phyloP scores from a whole-genome alignment of 2,113 vertebrate genomes.

The Psephotus haematonotus region DNA sequence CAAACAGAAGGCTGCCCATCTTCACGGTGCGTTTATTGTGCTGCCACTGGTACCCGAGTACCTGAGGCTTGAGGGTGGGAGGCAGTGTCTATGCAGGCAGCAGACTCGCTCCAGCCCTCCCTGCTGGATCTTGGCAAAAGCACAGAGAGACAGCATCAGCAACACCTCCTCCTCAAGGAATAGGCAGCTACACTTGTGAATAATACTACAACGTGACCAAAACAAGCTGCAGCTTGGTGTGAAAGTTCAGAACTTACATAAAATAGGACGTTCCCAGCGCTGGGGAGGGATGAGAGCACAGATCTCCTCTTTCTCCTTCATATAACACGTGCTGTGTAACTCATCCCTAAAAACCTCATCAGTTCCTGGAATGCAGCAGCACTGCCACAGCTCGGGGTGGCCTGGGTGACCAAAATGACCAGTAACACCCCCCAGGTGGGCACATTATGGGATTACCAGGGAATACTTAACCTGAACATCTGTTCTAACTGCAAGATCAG shows the following conservation, averaged over 20 bases:
- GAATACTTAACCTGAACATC: neutral
- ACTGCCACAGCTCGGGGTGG: neutral
- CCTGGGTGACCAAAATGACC: neutral
- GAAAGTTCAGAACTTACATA: neutral
- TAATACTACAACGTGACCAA: neutral
- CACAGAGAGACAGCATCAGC: neutral
- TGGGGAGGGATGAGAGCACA: neutral
- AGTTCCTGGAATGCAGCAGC: neutral
- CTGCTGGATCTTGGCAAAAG: neutral
- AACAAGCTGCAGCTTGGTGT: neutral
- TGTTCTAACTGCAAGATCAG: neutral
- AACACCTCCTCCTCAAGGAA: neutral
- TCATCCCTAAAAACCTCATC: neutral
- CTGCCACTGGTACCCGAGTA: neutral
- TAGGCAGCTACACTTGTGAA: neutral
- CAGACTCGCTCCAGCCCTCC: neutral
- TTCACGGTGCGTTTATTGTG: accelerated
- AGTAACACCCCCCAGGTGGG: neutral
- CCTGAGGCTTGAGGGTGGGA: neutral
- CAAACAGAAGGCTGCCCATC: neutral
- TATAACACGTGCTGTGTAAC: neutral
- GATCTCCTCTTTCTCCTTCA: neutral
- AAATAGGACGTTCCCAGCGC: neutral
- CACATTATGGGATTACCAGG: neutral
- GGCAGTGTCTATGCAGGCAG: neutral